Percentiles rank a stretch among this genome's conserved stretches.
Evolutionary conservation across 2,113 vertebrate genomes (phyloP).

Genomic region (Microcebus ravelobensis): DNA sequence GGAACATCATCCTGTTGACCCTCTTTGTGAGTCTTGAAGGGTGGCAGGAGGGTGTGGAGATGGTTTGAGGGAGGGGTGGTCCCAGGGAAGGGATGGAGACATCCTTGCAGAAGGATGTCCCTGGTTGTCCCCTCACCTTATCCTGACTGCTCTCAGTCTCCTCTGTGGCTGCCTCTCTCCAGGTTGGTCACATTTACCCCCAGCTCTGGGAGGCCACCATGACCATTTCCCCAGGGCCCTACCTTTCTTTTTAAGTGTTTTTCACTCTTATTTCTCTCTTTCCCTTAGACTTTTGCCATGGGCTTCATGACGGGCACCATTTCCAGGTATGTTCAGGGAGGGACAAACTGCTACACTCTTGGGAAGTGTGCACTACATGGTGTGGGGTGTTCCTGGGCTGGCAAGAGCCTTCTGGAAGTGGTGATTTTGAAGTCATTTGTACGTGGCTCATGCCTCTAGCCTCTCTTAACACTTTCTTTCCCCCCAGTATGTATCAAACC

Average conservation of each 20-base stretch:
- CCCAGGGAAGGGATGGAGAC: not conserved
- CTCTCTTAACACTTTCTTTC: not conserved
- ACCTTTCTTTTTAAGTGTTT: not conserved
- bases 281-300: constrained; percentile 92
- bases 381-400: not conserved
- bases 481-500: constrained; percentile 88
- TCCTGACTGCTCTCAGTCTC: not conserved
- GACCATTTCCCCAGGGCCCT: not conserved
- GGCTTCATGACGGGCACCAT: constrained; percentile 94
- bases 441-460: not conserved
- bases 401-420: not conserved
- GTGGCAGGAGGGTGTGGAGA: not conserved
- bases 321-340: constrained; percentile 87
- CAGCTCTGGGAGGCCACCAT: not conserved
- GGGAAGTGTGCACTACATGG: not conserved
- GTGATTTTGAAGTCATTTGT: not conserved
- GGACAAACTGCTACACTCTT: rapidly evolving
- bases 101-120: not conserved
- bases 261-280: constrained; percentile 28
- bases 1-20: constrained; percentile 93
- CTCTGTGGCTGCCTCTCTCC: not conserved
- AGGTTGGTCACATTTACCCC: not conserved
- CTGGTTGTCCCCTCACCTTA: not conserved
- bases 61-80: not conserved
- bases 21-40: constrained; percentile 91